A percentile compares a stretch with the other conserved stretches of the same genome.
These are phyloP conservation scores for Danaus chrysippus DNA, from an alignment of 2,888 invertebrate species.

Conservation along the genomic window DNA sequence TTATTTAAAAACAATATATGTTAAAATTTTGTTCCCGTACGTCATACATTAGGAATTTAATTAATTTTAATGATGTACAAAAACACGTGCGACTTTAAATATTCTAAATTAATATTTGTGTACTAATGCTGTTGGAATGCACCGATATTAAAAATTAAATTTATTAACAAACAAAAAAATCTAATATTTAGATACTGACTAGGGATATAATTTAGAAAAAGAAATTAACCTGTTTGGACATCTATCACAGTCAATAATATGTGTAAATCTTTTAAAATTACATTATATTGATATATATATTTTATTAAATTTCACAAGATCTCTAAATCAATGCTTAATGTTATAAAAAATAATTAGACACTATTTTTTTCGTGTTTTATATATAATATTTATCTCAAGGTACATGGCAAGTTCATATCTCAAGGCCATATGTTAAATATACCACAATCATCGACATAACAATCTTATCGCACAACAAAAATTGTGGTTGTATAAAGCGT, in stretches of 20 bases:
- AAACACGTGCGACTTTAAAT: constrained; percentile 3
- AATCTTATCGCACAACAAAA: too few species aligned
- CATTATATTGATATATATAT: too few species aligned
- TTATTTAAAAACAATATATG: too few species aligned
- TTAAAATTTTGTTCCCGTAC: too few species aligned
- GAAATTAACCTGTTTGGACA: constrained; percentile 17
- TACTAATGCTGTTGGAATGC: constrained; percentile 19
- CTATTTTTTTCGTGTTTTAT: background rate
- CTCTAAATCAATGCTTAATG: too few species aligned
- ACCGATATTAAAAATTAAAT: constrained; percentile 4
- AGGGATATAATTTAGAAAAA: constrained; percentile 12
- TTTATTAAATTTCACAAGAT: too few species aligned
- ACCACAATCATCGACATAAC: too few species aligned
- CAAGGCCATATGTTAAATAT: too few species aligned
- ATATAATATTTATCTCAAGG: background rate
- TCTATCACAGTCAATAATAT: constrained; percentile 21
- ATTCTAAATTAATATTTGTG: constrained; percentile 10
- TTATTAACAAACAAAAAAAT: background rate
- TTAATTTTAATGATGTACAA: constrained; percentile 13
- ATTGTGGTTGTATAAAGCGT: too few species aligned
- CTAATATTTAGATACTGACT: constrained; percentile 18
- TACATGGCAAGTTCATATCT: background rate
- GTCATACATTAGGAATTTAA: background rate
- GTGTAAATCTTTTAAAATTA: too few species aligned
- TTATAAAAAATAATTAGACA: background rate